These are phyloP conservation scores for Crambe crambe DNA, from an alignment of 37 sponge, comb jelly and placozoan genomes.

Conservation along the genomic window DNA sequence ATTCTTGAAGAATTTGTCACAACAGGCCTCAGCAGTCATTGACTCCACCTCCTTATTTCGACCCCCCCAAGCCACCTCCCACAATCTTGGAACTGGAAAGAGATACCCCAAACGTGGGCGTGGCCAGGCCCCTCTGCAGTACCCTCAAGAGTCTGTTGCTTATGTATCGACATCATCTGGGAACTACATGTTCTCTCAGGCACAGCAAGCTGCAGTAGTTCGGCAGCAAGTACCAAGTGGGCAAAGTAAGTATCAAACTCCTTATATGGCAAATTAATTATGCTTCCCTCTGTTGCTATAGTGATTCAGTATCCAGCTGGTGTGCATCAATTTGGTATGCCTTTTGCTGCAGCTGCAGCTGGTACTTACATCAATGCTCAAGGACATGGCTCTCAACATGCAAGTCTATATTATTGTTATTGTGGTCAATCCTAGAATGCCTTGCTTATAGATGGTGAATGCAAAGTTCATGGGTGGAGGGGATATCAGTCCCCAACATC, in stretches of 20 bases:
- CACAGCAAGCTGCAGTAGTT: neutral
- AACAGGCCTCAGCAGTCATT: neutral
- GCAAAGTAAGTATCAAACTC: neutral
- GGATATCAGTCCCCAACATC: neutral
- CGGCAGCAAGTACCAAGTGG: neutral
- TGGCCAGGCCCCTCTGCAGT: neutral
- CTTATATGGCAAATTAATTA: neutral
- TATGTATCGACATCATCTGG: neutral
- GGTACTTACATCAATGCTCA: neutral
- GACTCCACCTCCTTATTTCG: neutral
- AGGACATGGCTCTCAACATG: too few species aligned
- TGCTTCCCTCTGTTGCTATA: neutral
- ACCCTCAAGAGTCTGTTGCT: neutral
- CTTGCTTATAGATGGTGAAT: too few species aligned
- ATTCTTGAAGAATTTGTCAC: neutral
- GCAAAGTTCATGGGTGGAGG: too few species aligned
- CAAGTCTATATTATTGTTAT: too few species aligned
- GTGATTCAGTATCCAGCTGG: neutral
- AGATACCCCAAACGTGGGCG: neutral
- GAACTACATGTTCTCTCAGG: neutral
- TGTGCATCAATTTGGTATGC: neutral
- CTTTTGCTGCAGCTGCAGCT: neutral
- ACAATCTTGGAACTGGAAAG: neutral
- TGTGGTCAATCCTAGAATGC: too few species aligned
- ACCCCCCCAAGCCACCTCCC: neutral